phyloP scores from a whole-genome alignment of 1,140 invertebrate species.

The Meloidogyne floridensis region DNA sequence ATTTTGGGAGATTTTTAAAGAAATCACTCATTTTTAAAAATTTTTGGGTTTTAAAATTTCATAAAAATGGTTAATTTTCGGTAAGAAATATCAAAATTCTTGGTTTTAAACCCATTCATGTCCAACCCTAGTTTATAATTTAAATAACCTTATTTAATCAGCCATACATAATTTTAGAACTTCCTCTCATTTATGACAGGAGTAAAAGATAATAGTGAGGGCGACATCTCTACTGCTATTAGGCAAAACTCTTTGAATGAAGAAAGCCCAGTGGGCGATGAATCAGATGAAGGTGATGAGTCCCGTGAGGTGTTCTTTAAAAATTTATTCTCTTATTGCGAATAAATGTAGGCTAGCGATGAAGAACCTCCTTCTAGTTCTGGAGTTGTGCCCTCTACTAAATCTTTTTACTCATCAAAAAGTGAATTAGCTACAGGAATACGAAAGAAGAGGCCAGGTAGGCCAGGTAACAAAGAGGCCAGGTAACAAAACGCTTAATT shows the following conservation, averaged over 20 bases:
- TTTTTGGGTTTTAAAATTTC: no score
- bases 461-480: neutral
- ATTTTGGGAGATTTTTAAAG: no score
- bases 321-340: no score
- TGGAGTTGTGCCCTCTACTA: neutral
- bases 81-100: no score
- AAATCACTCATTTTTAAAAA: no score
- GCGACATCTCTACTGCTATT: neutral
- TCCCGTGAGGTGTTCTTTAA: neutral
- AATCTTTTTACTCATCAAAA: neutral
- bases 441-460: conserved; percentile 21
- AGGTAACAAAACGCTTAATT: no score
- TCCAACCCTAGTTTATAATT: no score
- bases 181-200: neutral
- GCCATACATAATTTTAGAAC: neutral
- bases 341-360: conserved; percentile 3
- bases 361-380: conserved; percentile 9
- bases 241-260: neutral
- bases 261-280: neutral
- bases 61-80: no score
- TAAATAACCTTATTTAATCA: no score
- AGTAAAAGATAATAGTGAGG: neutral
- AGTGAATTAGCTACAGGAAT: neutral
- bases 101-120: no score
- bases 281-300: neutral